Base-by-base conservation (phyloP, 2,113 vertebrate species). In the Cyanistes caeruleus region DNA sequence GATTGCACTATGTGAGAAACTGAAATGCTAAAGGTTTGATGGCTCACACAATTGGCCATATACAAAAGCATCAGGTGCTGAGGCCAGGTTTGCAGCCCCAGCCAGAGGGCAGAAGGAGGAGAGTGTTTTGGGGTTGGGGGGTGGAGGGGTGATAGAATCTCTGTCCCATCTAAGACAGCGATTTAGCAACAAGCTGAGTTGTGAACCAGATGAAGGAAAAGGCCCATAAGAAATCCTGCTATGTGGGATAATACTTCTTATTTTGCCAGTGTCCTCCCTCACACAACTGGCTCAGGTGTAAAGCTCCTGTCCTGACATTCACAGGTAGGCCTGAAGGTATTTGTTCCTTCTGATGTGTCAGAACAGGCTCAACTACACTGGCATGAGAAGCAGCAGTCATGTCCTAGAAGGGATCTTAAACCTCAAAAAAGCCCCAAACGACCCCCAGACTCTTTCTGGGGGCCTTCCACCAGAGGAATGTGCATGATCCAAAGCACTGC, bases 101-200 rank as follows among this genome's bases (percentile, higher is more conserved):
- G 1, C 11, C 25, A 27, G 53, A 43, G 15, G 7, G 12, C 0
- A 0, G 21, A 43, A 51, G 21, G 25, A 35, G 17, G 17, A 28
- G 31, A 22, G 11, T 39, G 8, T 6, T 16, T 52, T 11, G 13
- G 21, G 13, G 4, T 39, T 53, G 33, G 12, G 14, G 23, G 33
- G 24, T 22, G 33, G 14, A 19, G 55, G 21, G 8, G 59, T 39
- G 7, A 1, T 20, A 30, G 43, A 80, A 49, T 30, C 30, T 35
- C 35, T 56, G 7, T 15, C 10, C 41, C 21, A 13, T 9, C 2
- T 30, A 48, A 35, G 4, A 49, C 4, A 14, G 11, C 15, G 15
- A 15, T 41, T 60, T 20, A 76, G 7, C 7, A 69, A 39, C 7
- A 39, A 55, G 13, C 16, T 56, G 31, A 3, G 1, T 17, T 79